Percentiles rank a stretch among this genome's conserved stretches.
Evolutionary conservation across 1,140 invertebrate genomes (phyloP).

Genomic region (Coenobita brevimanus): DNA sequence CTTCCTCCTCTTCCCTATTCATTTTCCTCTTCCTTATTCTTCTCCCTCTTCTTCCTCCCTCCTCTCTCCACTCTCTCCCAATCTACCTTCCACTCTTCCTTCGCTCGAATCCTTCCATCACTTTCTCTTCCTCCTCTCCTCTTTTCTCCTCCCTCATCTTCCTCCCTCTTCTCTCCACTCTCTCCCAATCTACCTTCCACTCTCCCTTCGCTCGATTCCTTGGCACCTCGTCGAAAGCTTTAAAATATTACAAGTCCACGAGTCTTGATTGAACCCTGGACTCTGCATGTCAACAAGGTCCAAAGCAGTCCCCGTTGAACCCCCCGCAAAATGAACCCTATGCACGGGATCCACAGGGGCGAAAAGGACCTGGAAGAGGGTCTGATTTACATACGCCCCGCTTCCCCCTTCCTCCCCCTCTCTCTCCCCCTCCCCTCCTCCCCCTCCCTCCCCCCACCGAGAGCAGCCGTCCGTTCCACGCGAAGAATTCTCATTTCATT

Average conservation of each 20-base stretch:
- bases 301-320: slow-evolving; percentile 20
- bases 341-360: slow-evolving; percentile 24
- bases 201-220: slow-evolving; percentile 42
- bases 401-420: too few relatives aligned
- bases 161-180: neutral
- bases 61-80: neutral
- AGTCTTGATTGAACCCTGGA: slow-evolving; percentile 63
- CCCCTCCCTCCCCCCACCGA: slow-evolving; percentile 43
- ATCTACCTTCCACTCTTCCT: neutral
- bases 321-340: slow-evolving; percentile 38
- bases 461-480: slow-evolving; percentile 60
- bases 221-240: slow-evolving; percentile 64
- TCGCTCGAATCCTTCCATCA: too few relatives aligned
- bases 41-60: neutral
- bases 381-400: slow-evolving; percentile 59
- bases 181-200: neutral
- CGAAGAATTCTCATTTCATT: slow-evolving; percentile 65
- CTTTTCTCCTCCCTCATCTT: neutral
- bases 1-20: too few relatives aligned
- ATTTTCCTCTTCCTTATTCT: neutral
- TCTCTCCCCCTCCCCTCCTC: slow-evolving; percentile 45
- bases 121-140: neutral
- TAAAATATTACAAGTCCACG: slow-evolving; percentile 66
- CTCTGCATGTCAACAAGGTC: slow-evolving; percentile 46
- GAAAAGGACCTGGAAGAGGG: neutral